phyloP scores from a whole-genome alignment of 1,140 invertebrate species.

The Brachionus calyciflorus region DNA sequence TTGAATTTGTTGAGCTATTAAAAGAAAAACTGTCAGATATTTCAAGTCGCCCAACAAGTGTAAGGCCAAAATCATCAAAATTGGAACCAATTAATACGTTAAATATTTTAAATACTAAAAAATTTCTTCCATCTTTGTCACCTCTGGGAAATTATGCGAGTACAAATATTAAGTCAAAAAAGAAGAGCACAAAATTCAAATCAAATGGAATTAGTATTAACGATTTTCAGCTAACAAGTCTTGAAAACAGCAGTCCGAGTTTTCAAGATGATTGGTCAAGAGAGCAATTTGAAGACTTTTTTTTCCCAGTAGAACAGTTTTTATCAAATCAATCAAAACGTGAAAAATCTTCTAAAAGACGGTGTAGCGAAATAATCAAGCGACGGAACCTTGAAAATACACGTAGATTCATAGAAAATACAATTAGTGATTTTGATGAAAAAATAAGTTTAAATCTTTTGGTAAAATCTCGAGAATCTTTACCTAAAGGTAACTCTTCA shows the following conservation, averaged over 20 bases:
- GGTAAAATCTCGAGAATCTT: neutral
- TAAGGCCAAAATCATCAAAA: neutral
- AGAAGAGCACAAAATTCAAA: neutral
- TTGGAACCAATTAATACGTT: neutral
- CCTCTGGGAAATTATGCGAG: neutral
- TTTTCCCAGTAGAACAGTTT: neutral
- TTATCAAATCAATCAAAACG: neutral
- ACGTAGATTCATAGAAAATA: constrained; percentile 2
- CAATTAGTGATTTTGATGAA: constrained; percentile 33
- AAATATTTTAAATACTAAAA: constrained; percentile 13
- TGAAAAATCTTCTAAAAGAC: constrained; percentile 19
- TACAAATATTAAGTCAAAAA: neutral
- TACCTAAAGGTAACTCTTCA: neutral
- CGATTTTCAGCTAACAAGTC: neutral
- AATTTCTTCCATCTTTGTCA: constrained; percentile 26
- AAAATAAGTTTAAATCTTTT: constrained; percentile 25
- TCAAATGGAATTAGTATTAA: neutral
- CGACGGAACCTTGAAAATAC: neutral
- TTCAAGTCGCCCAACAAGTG: neutral
- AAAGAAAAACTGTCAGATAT: neutral
- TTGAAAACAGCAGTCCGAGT: too few species aligned
- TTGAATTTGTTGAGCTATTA: neutral
- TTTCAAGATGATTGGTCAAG: constrained; percentile 28
- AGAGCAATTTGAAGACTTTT: neutral
- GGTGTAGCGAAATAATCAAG: constrained; percentile 13